Evolutionary conservation across 2,888 invertebrate genomes (phyloP).

Genomic region (Copidosoma aretas): DNA sequence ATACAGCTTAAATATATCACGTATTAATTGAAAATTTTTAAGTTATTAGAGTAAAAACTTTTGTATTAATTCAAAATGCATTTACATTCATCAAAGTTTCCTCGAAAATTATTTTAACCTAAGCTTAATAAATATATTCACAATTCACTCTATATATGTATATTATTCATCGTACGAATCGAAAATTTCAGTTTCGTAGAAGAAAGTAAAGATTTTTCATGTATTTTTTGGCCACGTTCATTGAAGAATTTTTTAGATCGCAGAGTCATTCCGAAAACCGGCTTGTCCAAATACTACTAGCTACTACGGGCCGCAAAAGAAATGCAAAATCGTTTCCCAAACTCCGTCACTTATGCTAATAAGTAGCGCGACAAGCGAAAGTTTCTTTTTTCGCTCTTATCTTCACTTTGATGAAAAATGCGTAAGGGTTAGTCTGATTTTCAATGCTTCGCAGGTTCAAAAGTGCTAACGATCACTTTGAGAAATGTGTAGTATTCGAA

Average conservation of each 20-base stretch:
- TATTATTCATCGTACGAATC: neutral
- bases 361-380: conserved; percentile 10
- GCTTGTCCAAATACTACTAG: conserved; percentile 24
- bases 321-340: conserved; percentile 13
- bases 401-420: conserved; percentile 3
- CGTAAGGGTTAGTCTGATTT: neutral
- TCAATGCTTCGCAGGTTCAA: neutral
- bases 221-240: neutral
- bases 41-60: neutral
- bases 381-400: conserved; percentile 6
- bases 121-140: too few species aligned
- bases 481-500: too few species aligned
- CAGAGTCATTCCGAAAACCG: conserved; percentile 28
- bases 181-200: conserved; percentile 9
- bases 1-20: conserved; percentile 31
- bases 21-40: conserved; percentile 21
- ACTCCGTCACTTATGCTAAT: conserved; percentile 32
- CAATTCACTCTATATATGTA: too few species aligned
- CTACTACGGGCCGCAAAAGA: conserved; percentile 2
- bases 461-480: too few species aligned
- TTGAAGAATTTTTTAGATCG: conserved; percentile 19
- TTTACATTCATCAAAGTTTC: too few species aligned
- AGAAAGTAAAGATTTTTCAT: conserved; percentile 14
- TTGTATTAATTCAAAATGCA: too few species aligned
- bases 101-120: too few species aligned